phyloP scores from a whole-genome alignment of 2,797 vertebrate species.

The Xyrichtys novacula region DNA sequence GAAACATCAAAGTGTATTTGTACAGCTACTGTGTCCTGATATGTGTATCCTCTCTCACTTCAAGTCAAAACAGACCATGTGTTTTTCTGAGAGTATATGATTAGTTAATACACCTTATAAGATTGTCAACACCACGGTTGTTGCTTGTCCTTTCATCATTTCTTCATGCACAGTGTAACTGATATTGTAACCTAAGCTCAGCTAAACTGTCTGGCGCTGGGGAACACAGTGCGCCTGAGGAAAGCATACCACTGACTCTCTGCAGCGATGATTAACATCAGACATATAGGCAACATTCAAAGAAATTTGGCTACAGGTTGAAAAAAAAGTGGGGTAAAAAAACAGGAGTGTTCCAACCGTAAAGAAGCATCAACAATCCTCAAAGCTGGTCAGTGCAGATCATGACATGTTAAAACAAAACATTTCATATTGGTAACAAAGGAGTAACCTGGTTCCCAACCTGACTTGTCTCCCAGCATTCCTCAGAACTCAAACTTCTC shows the following conservation, averaged over 20 bases:
- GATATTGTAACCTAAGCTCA: constrained; percentile 61
- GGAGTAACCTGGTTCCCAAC: constrained; percentile 4
- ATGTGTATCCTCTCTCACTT: constrained; percentile 3
- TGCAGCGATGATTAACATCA: not conserved
- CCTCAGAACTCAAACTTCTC: constrained; percentile 21
- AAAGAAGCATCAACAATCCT: not conserved
- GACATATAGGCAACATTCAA: not conserved
- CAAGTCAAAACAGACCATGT: constrained; percentile 10
- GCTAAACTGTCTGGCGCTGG: constrained; percentile 10
- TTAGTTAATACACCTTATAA: constrained; percentile 38
- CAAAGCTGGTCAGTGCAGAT: not conserved
- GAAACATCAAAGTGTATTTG: not conserved
- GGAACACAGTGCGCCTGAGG: not conserved
- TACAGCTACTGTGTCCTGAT: not conserved
- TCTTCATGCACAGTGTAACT: constrained; percentile 52
- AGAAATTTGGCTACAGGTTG: not conserved
- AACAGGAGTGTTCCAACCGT: not conserved
- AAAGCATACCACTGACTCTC: not conserved
- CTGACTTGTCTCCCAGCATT: constrained; percentile 22
- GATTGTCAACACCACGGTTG: constrained; percentile 44
- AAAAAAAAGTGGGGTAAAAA: not conserved
- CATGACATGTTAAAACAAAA: not conserved
- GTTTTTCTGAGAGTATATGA: constrained; percentile 21
- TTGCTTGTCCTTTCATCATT: constrained; percentile 49
- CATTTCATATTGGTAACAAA: not conserved